Conservation (phyloP, 2,888 invertebrate species). For the Prosopocoilus inquinatus region DNA sequence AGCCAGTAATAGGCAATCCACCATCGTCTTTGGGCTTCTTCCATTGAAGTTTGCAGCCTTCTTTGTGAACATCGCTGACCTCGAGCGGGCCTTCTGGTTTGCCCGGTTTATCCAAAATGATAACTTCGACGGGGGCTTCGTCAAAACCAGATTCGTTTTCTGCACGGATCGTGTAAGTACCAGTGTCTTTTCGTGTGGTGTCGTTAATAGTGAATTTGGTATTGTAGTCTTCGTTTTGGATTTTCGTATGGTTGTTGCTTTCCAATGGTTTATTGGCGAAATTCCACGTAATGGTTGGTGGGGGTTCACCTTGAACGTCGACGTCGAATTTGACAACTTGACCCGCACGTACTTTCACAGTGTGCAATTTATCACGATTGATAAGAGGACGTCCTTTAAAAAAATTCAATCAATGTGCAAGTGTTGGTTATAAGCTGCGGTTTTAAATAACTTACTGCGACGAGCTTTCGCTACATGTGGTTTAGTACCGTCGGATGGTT, state of each 20-base stretch:
- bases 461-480: conserved; percentile 85
- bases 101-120: conserved; percentile 78
- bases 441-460: conserved; percentile 63
- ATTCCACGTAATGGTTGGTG: conserved; percentile 85
- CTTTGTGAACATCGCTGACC: conserved; percentile 86
- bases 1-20: conserved; percentile 86
- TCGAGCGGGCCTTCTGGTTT: conserved; percentile 91
- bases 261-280: conserved; percentile 68
- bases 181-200: conserved; percentile 81
- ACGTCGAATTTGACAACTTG: conserved; percentile 89
- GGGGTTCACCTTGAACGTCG: conserved; percentile 94
- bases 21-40: conserved; percentile 95
- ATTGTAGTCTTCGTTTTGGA: conserved; percentile 90
- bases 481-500: conserved; percentile 85
- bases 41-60: conserved; percentile 93
- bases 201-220: conserved; percentile 81
- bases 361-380: conserved; percentile 89
- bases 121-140: conserved; percentile 90
- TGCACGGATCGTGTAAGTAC: conserved; percentile 86
- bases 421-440: too few species aligned
- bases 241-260: conserved; percentile 65
- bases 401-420: neutral
- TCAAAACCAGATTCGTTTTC: conserved; percentile 93
- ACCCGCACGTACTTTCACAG: conserved; percentile 86
- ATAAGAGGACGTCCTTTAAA: conserved; percentile 74